These are phyloP conservation scores for Melinaea marsaeus DNA, from an alignment of 2,888 invertebrate species.

Conservation along the genomic window DNA sequence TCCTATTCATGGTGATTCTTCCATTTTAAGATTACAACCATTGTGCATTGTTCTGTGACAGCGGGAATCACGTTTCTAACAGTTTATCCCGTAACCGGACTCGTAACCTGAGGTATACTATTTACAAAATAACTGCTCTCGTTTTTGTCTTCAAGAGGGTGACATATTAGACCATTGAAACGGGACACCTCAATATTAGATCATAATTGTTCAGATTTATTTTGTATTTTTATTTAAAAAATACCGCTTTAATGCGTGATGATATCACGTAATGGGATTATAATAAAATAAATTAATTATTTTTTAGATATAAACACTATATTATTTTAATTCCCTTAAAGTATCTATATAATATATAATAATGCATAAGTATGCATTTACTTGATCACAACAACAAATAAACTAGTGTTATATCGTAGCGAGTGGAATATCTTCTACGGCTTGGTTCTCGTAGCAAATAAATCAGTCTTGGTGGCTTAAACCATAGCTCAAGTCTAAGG, in stretches of 20 bases:
- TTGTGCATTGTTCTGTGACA: conserved; percentile 70
- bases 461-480: conserved; percentile 7
- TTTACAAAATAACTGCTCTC: conserved; percentile 58
- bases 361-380: no score
- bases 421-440: conserved; percentile 1
- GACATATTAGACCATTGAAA: conserved; percentile 48
- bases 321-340: no score
- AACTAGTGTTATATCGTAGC: not conserved
- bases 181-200: conserved; percentile 20
- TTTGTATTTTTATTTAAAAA: no score
- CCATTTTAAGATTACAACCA: conserved; percentile 65
- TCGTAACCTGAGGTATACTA: conserved; percentile 62
- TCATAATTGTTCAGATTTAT: not conserved
- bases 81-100: conserved; percentile 59
- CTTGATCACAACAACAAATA: conserved; percentile 1
- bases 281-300: no score
- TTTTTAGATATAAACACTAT: no score
- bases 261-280: no score
- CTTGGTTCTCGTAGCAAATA: conserved; percentile 4
- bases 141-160: conserved; percentile 57
- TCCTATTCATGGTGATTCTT: conserved; percentile 49
- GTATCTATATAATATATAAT: no score
- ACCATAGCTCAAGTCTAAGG: conserved; percentile 3
- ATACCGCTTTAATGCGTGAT: no score
- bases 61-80: conserved; percentile 66